Base-by-base conservation (phyloP, 2,888 invertebrate species). In the Trimorus sp. region DNA sequence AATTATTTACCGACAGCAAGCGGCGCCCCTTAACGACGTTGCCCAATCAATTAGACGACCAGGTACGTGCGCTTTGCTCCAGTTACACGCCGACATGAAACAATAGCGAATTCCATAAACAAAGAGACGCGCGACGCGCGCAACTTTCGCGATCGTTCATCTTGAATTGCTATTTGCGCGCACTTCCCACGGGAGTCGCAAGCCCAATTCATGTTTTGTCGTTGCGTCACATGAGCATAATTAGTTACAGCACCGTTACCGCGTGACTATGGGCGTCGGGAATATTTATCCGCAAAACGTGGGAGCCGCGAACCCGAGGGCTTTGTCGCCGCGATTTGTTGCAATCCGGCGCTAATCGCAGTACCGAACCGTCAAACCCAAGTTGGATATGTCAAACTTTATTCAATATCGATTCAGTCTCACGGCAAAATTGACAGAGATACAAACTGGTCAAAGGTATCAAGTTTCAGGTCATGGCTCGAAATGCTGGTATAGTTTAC, bases 111-210 rank as follows among this genome's bases (percentile, higher is more conserved):
- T 80, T 74, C 78, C 73, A 58, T 51, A 69, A 75, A 73, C 60
- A 78, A 53, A 75, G 77, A 75, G 51, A 56, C 76, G 58, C 60
- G 62, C 63, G 73, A 80, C 78, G 76, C 26, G 26, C 42, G 71
- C 75, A 80, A 83, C 82, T 83, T 83, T 83, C 84, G 80, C 84
- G 80, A 76, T 83, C 79, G 80, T 78, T 84, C 79, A 82, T 81
- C 76, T 74, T 58, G 68, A 71, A 62, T 80, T 74, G 63, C 70
- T 82, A 76, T 82, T 74, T 63, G 62, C 54, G 74, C 40, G 45
- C 59, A 70, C 71, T 83, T 84, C 84, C 82, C 84, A 84, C 83
- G 80, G 51, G 74, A 73, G 60, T 70, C 77, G 74, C 68, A 66
- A 77, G 51, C 68, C 68, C 68, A 74, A 79, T 79, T 81, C 71